Evolutionary conservation across 2,113 vertebrate species (phyloP), one percentile per base, ranked within the genome.

Genomic region (Oncorhynchus mykiss): DNA sequence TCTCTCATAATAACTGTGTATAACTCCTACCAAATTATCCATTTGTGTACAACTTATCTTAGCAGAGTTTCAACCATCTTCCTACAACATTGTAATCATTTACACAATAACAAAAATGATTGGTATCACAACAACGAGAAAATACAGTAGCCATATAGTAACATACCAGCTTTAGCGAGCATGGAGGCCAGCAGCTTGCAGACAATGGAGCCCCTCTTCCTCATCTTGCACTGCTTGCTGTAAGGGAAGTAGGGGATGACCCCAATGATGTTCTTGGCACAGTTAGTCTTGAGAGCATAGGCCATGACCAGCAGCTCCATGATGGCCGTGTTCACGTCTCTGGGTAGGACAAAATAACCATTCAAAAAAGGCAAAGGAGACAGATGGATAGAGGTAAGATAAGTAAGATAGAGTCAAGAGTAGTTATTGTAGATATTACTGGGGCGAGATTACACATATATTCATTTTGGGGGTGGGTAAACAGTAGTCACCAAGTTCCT

Each of bases 161-260:
- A 20, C 92, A 70, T 91, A 98, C 98, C 98, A 27, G 98, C 96
- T 89, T 96, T 98, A 3, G 96, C 96, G 0, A 99, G 88, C 98
- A 99, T 99, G 0, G 97, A 96, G 0, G 98, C 96, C 25, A 99
- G 93, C 59, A 99, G 92, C 84, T 99, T 99, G 92, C 97, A 99
- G 49, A 99, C 98, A 2, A 99, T 96, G 57, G 98, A 99, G 4
- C 98, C 98, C 20, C 98, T 92, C 92, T 99, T 99, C 83, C 97
- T 92, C 98, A 99, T 99, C 88, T 99, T 99, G 94, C 97, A 97
- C 78, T 99, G 98, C 81, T 99, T 99, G 94, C 98, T 99, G 89
- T 99, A 99, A 2, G 98, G 98, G 89, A 99, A 99, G 88, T 99
- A 99, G 0, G 98, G 98, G 84, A 99, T 96, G 86, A 99, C 98